These are phyloP conservation scores for Folsomia manolachei DNA, from an alignment of 2,888 invertebrate genomes.

Conservation along the genomic window DNA sequence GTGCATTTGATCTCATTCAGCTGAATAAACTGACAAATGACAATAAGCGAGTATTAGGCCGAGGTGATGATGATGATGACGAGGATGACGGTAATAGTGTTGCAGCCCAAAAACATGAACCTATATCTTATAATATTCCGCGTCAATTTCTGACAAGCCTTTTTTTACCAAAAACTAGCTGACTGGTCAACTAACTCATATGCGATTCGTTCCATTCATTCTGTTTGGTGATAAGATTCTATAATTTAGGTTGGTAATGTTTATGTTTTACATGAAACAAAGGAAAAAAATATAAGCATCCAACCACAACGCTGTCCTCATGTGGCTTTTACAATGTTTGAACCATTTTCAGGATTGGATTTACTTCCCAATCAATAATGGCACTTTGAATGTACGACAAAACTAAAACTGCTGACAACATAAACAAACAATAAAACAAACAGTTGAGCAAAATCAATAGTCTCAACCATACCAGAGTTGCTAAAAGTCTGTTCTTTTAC, in stretches of 20 bases:
- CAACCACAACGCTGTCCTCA: neutral
- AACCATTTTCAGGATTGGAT: slow-evolving; percentile 50
- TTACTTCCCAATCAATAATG: slow-evolving; percentile 51
- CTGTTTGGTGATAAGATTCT: too few species aligned
- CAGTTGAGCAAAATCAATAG: slow-evolving; percentile 52
- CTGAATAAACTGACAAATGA: slow-evolving; percentile 27
- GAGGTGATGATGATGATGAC: too few species aligned
- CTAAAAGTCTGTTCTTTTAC: neutral
- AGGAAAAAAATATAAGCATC: too few species aligned
- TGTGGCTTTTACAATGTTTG: neutral
- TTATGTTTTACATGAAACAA: too few species aligned
- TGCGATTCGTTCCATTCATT: too few species aligned
- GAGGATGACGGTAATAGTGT: too few species aligned
- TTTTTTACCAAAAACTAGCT: too few species aligned
- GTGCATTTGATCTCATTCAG: slow-evolving; percentile 33
- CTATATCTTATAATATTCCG: too few species aligned
- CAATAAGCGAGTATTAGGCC: neutral
- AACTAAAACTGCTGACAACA: slow-evolving; percentile 52
- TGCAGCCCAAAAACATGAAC: too few species aligned
- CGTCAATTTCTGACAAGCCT: too few species aligned
- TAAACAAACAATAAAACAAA: slow-evolving; percentile 52
- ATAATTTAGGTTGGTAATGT: too few species aligned
- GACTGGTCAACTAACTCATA: too few species aligned
- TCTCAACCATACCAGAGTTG: slow-evolving; percentile 42
- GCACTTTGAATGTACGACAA: slow-evolving; percentile 51